Evolutionary conservation across 2,888 invertebrate species (phyloP), one percentile per base, ranked within the genome.

Genomic region (Alsophila aescularia): DNA sequence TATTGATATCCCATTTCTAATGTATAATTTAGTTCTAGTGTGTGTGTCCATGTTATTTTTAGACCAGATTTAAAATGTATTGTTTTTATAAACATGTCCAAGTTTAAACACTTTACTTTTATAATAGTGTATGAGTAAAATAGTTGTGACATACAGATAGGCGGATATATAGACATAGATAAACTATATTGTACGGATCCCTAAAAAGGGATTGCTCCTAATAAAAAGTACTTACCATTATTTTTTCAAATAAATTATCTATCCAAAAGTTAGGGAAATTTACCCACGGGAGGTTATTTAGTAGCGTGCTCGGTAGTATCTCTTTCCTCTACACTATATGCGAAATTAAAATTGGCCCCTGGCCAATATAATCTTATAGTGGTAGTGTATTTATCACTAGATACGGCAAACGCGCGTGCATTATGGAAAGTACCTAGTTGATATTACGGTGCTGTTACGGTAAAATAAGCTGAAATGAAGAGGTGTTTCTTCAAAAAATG

Each of bases 301-400:
- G 57, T 43, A 24, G 35, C 49, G 16, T 37, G 43, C 51, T 14
- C 15, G 48, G 18, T 58, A 74, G 66, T 83, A 79, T 76, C 75
- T 84, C 70, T 62, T 64, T 72, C 79, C 75, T 78, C 73, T 78
- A 81, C 77, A 81, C 81, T 79, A 75, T 78, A 77, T 70, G 66
- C 72, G 71, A 80, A 82, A 85, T 87, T 85, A 84, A 86, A 87
- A 87, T 86, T 88, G 88, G 88, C 87, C 63, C 67, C 49, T 58
- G 57, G 81, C 88, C 88, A 88, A 81, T 81, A 77, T 81, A 85
- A 88, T 89, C 83, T 83, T 79, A 61, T 49, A 75, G 75, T 76
- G 76, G 77, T 68, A 62, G 67, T 58, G 50, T 75, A 79, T 85
- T 85, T 84, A 85, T 85, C 77, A 75, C 75, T 29, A 32, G 57